phyloP scores from a whole-genome alignment of 1,140 invertebrate species.

The Heliconius himera region DNA sequence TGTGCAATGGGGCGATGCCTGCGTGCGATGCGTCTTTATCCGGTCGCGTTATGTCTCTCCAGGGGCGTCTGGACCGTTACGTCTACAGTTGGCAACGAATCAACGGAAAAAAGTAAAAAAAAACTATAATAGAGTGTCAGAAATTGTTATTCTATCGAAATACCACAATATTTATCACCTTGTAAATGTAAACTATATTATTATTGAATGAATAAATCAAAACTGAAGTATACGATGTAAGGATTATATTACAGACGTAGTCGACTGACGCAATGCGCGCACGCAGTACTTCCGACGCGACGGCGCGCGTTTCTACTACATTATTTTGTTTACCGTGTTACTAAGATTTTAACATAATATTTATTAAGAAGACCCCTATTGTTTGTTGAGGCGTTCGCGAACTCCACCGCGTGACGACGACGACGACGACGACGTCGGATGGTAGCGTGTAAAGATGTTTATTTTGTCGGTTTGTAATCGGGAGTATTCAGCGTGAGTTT shows the following conservation, averaged over 20 bases:
- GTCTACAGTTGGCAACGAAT: neutral
- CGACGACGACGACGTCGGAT: constrained; percentile 47
- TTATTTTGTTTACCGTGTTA: constrained; percentile 71
- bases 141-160: neutral
- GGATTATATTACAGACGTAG: constrained; percentile 2
- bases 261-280: constrained; percentile 45
- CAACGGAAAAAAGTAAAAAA: neutral
- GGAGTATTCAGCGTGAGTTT: constrained; percentile 68
- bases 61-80: constrained; percentile 46
- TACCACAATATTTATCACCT: neutral
- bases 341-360: constrained; percentile 62
- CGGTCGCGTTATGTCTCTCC: constrained; percentile 46
- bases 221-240: constrained; percentile 25
- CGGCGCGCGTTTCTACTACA: constrained; percentile 76
- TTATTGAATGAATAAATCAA: neutral
- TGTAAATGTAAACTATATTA: neutral
- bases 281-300: constrained; percentile 58
- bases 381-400: constrained; percentile 67
- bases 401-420: constrained; percentile 55
- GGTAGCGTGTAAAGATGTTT: constrained; percentile 55
- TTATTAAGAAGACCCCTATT: constrained; percentile 56
- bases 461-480: constrained; percentile 67
- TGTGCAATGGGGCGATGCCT: constrained; percentile 68
- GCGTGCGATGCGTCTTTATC: constrained; percentile 59
- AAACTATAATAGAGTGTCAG: neutral